A percentile compares a stretch with the other conserved stretches of the same genome.
Conservation (phyloP, 2,797 vertebrate genomes). For the Gymnoscopelus braueri region DNA sequence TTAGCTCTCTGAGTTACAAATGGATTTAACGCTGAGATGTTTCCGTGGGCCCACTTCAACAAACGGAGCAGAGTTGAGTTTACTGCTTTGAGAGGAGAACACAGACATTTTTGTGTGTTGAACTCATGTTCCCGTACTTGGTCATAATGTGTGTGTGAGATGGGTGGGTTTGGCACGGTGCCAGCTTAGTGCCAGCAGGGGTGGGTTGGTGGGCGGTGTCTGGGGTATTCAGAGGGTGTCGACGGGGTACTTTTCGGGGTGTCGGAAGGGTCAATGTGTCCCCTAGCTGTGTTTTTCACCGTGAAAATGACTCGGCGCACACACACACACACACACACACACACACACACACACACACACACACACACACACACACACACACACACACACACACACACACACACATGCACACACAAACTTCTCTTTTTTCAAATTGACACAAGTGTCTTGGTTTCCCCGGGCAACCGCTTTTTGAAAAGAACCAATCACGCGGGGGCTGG, state of each 20-base stretch:
- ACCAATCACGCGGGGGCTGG: conserved; percentile 78
- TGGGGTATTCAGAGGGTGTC: conserved; percentile 61
- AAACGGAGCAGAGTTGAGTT: not conserved
- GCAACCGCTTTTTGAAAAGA: conserved; percentile 74
- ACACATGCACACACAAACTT: conserved; percentile 16
- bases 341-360: conserved; percentile 1
- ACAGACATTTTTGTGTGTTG: conserved; percentile 1
- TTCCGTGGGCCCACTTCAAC: not conserved
- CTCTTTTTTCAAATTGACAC: conserved; percentile 80
- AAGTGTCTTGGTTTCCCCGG: conserved; percentile 84
- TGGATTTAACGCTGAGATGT: not conserved
- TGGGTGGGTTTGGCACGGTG: conserved; percentile 37
- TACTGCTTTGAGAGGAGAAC: conserved; percentile 20
- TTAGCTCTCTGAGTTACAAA: too few relatives aligned
- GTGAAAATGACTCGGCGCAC: conserved; percentile 55
- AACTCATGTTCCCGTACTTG: not conserved
- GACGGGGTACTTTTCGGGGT: conserved; percentile 36
- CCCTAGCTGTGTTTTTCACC: conserved; percentile 41
- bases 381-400: conserved; percentile 23
- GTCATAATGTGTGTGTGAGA: not conserved
- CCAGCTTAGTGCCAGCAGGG: conserved; percentile 48
- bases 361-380: conserved; percentile 5
- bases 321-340: conserved; percentile 26
- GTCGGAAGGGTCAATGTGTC: conserved; percentile 48
- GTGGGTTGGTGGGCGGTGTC: conserved; percentile 43